Base-by-base conservation (phyloP, 1,140 invertebrate species). In the Apis cerana region DNA sequence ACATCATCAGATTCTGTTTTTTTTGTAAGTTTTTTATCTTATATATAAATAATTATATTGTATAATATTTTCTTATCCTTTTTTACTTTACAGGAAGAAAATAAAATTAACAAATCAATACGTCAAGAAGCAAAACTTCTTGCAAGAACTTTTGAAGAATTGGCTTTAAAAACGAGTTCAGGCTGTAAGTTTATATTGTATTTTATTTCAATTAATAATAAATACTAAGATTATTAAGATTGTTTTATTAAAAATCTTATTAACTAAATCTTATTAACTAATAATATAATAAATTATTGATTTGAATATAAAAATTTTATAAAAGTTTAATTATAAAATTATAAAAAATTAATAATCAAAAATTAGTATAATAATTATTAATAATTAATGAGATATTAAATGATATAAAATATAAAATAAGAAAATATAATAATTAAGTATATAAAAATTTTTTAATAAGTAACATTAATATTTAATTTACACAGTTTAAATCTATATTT, bases 1-100 rank as follows among this genome's bases (percentile, higher is more conserved):
- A 83, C 43, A 61, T 90, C 87, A 54, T 88, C 82, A 11, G 89
- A 91, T 82, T 90, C 91, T 75, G 91, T 91, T n/a, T 93, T 91
- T 61, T 19, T 75, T 81, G 91, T 93, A 87, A 91, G 89, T 86
- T 74, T 72, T 69, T 21, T 70, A 64, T n/a, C 23, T 50, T 50
- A 50, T 71, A 9, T 43, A 80, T 78, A 78, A 21, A 81, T 58
- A 75, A 67, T 68, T 86, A 43, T 33, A 68, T 17, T 15, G 54
- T 17, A 56, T 17, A 56, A 33, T 17, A 64, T 70, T 81, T 82
- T 0, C 13, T 43, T 52, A 54, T 33, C 11, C 23, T 65, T 33
- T 50, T 78, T 50, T 62, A 75, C 52, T 62, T 80, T 50, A 52
- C 43, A 86, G 85, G 85, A 76, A 50, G 68, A 13, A 23, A 67